These are phyloP conservation scores for Nebria ingens DNA, from an alignment of 1,140 invertebrate genomes.

Conservation along the genomic window DNA sequence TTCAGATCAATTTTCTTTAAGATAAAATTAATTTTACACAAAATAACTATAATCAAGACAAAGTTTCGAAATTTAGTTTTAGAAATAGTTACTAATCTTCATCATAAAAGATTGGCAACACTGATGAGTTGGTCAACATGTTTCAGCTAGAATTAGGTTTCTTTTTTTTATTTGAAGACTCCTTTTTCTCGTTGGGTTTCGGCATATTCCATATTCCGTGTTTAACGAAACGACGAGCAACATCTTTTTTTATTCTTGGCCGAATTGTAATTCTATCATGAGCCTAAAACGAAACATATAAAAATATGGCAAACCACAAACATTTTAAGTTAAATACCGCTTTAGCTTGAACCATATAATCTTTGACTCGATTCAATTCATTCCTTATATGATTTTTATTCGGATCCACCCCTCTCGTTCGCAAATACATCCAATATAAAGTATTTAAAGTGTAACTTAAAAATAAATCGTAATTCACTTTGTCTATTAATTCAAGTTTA, in stretches of 20 bases:
- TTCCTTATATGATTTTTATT: slow-evolving; percentile 42
- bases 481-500: slow-evolving; percentile 40
- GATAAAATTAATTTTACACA: too few relatives aligned
- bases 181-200: slow-evolving; percentile 11
- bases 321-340: slow-evolving; percentile 28
- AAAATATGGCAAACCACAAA: slow-evolving; percentile 7
- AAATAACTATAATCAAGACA: too few relatives aligned
- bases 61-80: too few relatives aligned
- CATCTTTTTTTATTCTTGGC: slow-evolving; percentile 42
- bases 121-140: too few relatives aligned
- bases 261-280: slow-evolving; percentile 42
- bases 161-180: slow-evolving; percentile 22
- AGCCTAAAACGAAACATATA: slow-evolving; percentile 23
- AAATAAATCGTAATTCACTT: slow-evolving; percentile 49
- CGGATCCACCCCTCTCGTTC: slow-evolving; percentile 44
- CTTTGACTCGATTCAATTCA: slow-evolving; percentile 44
- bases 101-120: too few relatives aligned
- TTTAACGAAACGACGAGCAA: slow-evolving; percentile 45
- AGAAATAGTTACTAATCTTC: too few relatives aligned
- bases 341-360: slow-evolving; percentile 46
- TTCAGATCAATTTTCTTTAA: too few relatives aligned
- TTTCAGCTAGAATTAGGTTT: too few relatives aligned
- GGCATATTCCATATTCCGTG: too few relatives aligned
- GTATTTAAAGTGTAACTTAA: slow-evolving; percentile 45
- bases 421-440: slow-evolving; percentile 46